Evolutionary conservation across 1,140 invertebrate species (phyloP).

Genomic region (Lordiphosa mommai): DNA sequence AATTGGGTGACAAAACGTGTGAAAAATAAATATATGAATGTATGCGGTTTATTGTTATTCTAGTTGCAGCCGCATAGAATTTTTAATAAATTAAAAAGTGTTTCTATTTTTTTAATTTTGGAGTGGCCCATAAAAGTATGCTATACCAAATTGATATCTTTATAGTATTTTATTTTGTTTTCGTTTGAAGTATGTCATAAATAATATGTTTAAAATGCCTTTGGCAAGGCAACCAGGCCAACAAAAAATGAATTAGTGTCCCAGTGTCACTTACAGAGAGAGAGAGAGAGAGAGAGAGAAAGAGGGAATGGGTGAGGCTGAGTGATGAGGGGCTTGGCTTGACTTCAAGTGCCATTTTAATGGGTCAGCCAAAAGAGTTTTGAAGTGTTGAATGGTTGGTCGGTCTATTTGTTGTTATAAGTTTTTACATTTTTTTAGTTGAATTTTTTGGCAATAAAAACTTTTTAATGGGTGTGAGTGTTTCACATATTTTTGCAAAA

Average conservation of each 20-base stretch:
- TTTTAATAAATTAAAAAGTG: conserved; percentile 70
- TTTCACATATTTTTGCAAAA: too few relatives aligned
- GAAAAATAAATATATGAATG: conserved; percentile 36
- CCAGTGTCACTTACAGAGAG: conserved; percentile 19
- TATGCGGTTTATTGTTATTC: conserved; percentile 60
- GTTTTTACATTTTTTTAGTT: neutral
- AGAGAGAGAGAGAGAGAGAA: neutral
- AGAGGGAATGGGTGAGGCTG: neutral
- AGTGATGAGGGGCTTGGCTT: conserved; percentile 12
- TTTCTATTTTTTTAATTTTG: conserved; percentile 48
- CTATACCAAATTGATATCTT: conserved; percentile 68
- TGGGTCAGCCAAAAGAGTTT: conserved; percentile 21
- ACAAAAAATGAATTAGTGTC: conserved; percentile 54
- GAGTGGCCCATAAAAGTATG: conserved; percentile 25
- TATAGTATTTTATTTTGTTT: conserved; percentile 16
- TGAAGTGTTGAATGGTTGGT: neutral
- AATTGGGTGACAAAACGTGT: conserved; percentile 47
- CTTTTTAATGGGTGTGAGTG: too few relatives aligned
- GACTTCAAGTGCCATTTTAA: conserved; percentile 12
- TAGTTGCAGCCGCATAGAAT: conserved; percentile 62
- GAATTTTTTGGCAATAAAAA: too few relatives aligned
- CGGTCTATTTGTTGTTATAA: neutral
- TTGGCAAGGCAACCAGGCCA: conserved; percentile 27
- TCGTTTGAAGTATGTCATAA: conserved; percentile 44
- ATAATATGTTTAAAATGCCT: conserved; percentile 63